Percentiles rank a stretch among this genome's conserved stretches.
These are phyloP conservation scores for Drosophila anomalata DNA, from an alignment of 2,888 invertebrate genomes.

Conservation along the genomic window DNA sequence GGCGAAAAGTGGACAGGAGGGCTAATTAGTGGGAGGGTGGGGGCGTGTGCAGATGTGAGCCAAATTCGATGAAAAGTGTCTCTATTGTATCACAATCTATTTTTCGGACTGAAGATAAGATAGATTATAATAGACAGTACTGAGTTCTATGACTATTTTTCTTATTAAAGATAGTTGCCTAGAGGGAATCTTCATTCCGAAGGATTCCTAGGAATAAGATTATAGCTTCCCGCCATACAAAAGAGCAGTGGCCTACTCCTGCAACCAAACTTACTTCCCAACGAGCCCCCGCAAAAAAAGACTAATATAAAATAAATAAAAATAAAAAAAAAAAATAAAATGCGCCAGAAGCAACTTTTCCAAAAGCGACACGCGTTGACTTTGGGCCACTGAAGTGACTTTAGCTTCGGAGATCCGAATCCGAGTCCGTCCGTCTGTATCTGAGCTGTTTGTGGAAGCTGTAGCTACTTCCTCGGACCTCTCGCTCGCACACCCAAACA, in stretches of 20 bases:
- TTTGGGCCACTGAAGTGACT: slow-evolving; percentile 55
- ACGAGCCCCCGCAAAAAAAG: slow-evolving; percentile 66
- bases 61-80: slow-evolving; percentile 21
- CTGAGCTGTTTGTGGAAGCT: slow-evolving; percentile 66
- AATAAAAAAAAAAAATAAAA: slow-evolving; percentile 40
- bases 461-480: slow-evolving; percentile 72
- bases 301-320: slow-evolving; percentile 63
- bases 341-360: slow-evolving; percentile 60
- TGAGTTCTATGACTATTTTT: not conserved
- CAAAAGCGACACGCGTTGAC: slow-evolving; percentile 76
- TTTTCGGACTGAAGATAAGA: too few species aligned
- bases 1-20: slow-evolving; percentile 43
- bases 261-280: slow-evolving; percentile 72
- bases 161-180: not conserved
- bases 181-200: too few species aligned
- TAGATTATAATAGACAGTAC: not conserved
- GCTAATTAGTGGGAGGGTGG: slow-evolving; percentile 64
- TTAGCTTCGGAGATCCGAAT: not conserved
- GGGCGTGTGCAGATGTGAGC: slow-evolving; percentile 4
- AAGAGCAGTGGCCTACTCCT: not conserved
- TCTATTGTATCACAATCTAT: not conserved
- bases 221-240: not conserved
- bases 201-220: not conserved
- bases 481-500: slow-evolving; percentile 61
- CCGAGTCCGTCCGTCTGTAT: slow-evolving; percentile 11